phyloP scores from a whole-genome alignment of 2,113 vertebrate genomes.

The Camelus bactrianus region DNA sequence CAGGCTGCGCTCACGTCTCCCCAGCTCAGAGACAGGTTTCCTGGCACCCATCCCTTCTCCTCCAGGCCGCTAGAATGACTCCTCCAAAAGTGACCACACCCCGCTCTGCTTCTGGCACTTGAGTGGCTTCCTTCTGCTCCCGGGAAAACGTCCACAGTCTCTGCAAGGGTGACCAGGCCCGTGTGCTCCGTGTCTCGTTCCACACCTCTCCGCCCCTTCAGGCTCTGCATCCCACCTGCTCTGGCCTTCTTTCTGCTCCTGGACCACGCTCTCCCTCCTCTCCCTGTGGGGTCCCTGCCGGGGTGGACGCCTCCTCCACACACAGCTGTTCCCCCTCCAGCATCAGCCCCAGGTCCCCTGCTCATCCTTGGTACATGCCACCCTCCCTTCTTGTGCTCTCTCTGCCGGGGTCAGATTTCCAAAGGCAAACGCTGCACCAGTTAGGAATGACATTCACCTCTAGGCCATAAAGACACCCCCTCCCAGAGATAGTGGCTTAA shows the following conservation, averaged over 20 bases:
- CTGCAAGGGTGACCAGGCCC: not conserved
- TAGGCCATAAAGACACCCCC: not conserved
- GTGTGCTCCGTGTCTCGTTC: fast-evolving
- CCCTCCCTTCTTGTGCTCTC: not conserved
- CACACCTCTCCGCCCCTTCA: not conserved
- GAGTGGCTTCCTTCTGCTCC: not conserved
- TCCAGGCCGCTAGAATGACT: not conserved
- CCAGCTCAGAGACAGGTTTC: not conserved
- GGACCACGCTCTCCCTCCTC: too few relatives aligned
- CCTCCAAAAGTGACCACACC: not conserved
- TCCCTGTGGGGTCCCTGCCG: not conserved
- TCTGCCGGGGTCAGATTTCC: not conserved
- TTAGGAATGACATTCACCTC: not conserved
- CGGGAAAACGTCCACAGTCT: not conserved
- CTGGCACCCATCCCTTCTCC: not conserved
- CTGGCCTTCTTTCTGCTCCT: not conserved
- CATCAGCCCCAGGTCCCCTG: not conserved
- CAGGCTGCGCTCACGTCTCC: not conserved
- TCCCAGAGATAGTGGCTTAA: not conserved
- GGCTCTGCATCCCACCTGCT: not conserved
- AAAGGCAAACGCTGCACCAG: not conserved
- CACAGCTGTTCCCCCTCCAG: not conserved
- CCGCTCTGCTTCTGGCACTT: not conserved
- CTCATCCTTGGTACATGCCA: not conserved
- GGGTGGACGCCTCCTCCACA: not conserved